Base-by-base conservation (phyloP, 53 echinoderm and acorn worm genomes). In the Antedon mediterranea region DNA sequence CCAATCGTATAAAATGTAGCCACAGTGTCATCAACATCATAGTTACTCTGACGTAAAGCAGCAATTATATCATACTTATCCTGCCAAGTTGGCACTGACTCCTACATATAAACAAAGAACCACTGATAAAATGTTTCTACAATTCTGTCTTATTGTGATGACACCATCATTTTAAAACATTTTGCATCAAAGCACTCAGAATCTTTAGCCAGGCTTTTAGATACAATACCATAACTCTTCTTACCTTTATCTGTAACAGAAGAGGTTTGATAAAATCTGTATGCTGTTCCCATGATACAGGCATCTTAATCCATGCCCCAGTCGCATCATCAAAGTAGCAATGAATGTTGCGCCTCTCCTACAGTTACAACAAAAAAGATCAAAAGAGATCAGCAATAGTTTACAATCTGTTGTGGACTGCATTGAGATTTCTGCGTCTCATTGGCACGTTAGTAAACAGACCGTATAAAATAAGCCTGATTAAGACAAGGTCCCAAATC, bases 331-430 rank as follows among this genome's bases (percentile, higher is more conserved):
- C 95, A 85, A 95, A 95, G 84, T 85, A 94, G 83, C 91, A 95
- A 77, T 95, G 91, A 34, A 95, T 91, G 75, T 95, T 95, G 27
- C 95, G 85, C 79, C 89, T 95, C 71, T 95, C 95, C 95, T 95
- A 73, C 30, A 72, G 29, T 71, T 5, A 32, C 8, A 33, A 71
- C 28, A 75, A 77, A 32, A 33, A 32, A 57, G 57, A 14, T 29
- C 28, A 73, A 29, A 3, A 11, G 73, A 13, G 23, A 73, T 28
- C 20, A 30, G n/a, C n/a, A 28, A 72, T 30, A 6, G 72, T 6
- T 28, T 28, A 4, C 28, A 72, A 72, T 5, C 4, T 8, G 30
- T 30, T 28, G 4, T 37, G 37, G 4, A 37, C 37, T 37, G 37
- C 4, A 37, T 37, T 37, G 37, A 37, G 11, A 37, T 37, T n/a